A percentile compares a stretch with the other conserved stretches of the same genome.
Evolutionary conservation across 2,113 vertebrate species (phyloP).

Genomic region (Apodemus sylvaticus): DNA sequence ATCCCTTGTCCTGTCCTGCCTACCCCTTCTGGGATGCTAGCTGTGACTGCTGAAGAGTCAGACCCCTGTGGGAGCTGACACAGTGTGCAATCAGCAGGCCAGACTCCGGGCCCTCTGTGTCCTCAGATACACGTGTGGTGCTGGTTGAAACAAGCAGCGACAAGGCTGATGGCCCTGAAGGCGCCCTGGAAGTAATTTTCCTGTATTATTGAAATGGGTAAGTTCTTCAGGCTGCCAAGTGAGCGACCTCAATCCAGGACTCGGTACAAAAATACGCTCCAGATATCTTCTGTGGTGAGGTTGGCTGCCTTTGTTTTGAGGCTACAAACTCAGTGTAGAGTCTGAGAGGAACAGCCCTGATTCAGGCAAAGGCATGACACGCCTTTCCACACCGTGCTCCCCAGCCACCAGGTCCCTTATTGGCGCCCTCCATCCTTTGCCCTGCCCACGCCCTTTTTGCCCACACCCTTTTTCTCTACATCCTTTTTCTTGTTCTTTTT

Average conservation of each 20-base stretch:
- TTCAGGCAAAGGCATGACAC: background rate
- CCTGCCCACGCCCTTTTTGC: background rate
- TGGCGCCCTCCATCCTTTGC: conserved; percentile 10
- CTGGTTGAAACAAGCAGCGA: background rate
- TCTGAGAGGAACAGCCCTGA: background rate
- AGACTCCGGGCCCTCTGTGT: background rate
- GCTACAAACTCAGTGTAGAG: background rate
- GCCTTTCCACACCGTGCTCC: background rate
- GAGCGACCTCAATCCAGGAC: background rate
- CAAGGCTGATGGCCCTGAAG: background rate
- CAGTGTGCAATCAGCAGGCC: background rate
- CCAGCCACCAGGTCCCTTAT: background rate
- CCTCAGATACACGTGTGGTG: background rate
- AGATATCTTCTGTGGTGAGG: background rate
- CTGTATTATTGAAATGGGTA: background rate
- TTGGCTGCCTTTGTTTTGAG: background rate
- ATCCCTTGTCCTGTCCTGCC: background rate
- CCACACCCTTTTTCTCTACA: too few relatives aligned
- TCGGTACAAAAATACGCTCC: background rate
- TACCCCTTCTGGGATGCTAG: conserved; percentile 41
- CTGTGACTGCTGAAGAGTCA: conserved; percentile 57
- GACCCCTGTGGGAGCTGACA: background rate
- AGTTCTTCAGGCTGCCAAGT: background rate
- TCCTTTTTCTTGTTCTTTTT: conserved; percentile 12
- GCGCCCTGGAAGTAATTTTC: background rate